Percentiles rank a stretch among this genome's conserved stretches.
Conservation (phyloP, 2,888 invertebrate species). For the Phragmatobia fuliginosa region DNA sequence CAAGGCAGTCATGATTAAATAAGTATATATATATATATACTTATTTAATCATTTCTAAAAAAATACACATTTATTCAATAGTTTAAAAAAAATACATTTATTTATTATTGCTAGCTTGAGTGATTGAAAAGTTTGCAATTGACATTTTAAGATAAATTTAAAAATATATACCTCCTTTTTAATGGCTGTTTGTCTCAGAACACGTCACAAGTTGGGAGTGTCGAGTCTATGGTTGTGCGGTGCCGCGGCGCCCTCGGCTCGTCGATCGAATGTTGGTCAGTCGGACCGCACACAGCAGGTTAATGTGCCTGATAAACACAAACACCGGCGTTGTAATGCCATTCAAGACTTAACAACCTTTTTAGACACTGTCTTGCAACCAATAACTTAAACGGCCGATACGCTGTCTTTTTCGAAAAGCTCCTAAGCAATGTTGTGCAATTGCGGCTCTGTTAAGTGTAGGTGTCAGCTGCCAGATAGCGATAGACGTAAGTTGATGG, state of each 20-base stretch:
- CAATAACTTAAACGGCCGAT: slow-evolving; percentile 66
- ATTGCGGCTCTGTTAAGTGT: slow-evolving; percentile 65
- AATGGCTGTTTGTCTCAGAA: neutral
- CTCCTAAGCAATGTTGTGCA: slow-evolving; percentile 71
- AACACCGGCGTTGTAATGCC: slow-evolving; percentile 61
- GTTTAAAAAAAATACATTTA: no score
- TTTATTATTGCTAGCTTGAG: neutral
- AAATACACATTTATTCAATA: no score
- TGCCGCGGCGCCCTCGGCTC: slow-evolving; percentile 29
- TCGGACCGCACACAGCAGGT: slow-evolving; percentile 61
- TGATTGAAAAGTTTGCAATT: neutral
- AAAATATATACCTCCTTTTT: neutral
- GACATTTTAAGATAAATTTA: neutral
- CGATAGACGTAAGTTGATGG: slow-evolving; percentile 63
- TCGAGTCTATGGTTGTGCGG: slow-evolving; percentile 30
- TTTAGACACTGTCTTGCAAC: slow-evolving; percentile 57
- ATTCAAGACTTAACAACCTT: slow-evolving; percentile 66
- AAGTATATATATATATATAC: neutral
- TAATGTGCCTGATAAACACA: slow-evolving; percentile 67
- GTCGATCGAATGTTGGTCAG: slow-evolving; percentile 63
- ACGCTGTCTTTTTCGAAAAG: slow-evolving; percentile 69
- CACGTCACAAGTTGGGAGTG: slow-evolving; percentile 15
- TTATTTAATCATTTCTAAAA: neutral
- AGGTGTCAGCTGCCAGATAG: slow-evolving; percentile 65
- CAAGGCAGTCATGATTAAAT: no score